A percentile compares a stretch with the other conserved stretches of the same genome.
phyloP scores from a whole-genome alignment of 2,797 vertebrate genomes.

The Artibeus jamaicensis region DNA sequence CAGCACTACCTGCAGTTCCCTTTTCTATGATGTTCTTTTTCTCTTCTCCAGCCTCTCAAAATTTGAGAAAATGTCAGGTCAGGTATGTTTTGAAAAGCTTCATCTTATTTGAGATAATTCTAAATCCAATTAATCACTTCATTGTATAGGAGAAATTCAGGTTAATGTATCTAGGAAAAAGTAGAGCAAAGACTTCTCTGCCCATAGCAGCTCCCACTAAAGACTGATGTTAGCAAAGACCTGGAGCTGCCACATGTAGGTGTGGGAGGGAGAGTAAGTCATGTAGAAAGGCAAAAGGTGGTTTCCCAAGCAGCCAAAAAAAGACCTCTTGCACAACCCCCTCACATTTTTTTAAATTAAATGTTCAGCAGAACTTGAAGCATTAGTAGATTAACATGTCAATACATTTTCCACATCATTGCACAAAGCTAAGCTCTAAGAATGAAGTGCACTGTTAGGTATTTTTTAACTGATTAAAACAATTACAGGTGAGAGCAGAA shows the following conservation, averaged over 20 bases:
- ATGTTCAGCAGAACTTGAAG: slow-evolving; percentile 72
- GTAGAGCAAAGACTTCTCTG: background rate
- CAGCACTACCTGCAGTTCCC: background rate
- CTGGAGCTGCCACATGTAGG: background rate
- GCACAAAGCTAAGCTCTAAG: slow-evolving; percentile 60
- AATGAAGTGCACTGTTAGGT: slow-evolving; percentile 65
- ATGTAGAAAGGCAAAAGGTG: slow-evolving; percentile 51
- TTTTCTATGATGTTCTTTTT: background rate
- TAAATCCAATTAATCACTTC: slow-evolving; percentile 15
- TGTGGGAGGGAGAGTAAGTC: slow-evolving; percentile 53
- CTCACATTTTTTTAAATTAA: slow-evolving; percentile 72
- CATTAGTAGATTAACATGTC: slow-evolving; percentile 71
- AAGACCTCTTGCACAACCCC: slow-evolving; percentile 54
- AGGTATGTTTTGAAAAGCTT: slow-evolving; percentile 29
- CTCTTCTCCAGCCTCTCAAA: background rate
- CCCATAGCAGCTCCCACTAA: background rate
- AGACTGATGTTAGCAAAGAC: background rate
- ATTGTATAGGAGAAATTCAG: background rate
- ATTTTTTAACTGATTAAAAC: slow-evolving; percentile 57
- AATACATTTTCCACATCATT: slow-evolving; percentile 67
- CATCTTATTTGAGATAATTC: slow-evolving; percentile 42
- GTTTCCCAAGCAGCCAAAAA: slow-evolving; percentile 58
- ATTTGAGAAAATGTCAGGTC: slow-evolving; percentile 43
- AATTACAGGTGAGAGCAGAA: slow-evolving; percentile 60
- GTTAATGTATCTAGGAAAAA: background rate